Evolutionary conservation across 2,113 vertebrate genomes (phyloP).

Genomic region (Ramphastos sulfuratus): DNA sequence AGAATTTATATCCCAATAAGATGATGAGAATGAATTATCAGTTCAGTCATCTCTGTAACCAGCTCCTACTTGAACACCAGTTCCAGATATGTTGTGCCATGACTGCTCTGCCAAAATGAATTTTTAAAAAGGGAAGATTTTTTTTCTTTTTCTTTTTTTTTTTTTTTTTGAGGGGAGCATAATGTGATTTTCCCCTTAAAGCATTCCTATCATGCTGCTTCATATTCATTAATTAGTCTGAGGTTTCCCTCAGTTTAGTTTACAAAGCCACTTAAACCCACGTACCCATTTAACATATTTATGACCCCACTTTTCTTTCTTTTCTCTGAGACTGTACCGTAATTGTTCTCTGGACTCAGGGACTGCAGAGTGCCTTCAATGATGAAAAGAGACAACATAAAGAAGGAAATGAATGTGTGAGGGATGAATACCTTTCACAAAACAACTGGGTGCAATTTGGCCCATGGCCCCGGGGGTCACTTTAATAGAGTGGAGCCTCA

Average conservation of each 20-base stretch:
- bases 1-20: not conserved
- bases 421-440: conserved; percentile 95
- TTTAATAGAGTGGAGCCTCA: conserved; percentile 98
- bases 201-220: conserved; percentile 75
- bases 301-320: conserved; percentile 91
- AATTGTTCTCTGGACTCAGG: conserved; percentile 84
- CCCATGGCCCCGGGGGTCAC: conserved; percentile 94
- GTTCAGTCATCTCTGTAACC: not conserved
- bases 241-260: conserved; percentile 83
- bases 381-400: conserved; percentile 95
- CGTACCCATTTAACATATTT: conserved; percentile 96
- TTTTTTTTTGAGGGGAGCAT: not conserved
- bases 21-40: not conserved
- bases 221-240: conserved; percentile 89
- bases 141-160: no score
- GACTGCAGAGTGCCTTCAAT: conserved; percentile 84
- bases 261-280: conserved; percentile 92
- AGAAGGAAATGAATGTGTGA: conserved; percentile 97
- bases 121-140: not conserved
- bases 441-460: conserved; percentile 91
- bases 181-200: conserved; percentile 51
- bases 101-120: not conserved
- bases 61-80: not conserved
- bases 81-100: not conserved
- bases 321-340: conserved; percentile 88